Evolutionary conservation across 2,113 vertebrate genomes (phyloP), one percentile per base, ranked within the genome.

Genomic region (Rhinopithecus roxellana): DNA sequence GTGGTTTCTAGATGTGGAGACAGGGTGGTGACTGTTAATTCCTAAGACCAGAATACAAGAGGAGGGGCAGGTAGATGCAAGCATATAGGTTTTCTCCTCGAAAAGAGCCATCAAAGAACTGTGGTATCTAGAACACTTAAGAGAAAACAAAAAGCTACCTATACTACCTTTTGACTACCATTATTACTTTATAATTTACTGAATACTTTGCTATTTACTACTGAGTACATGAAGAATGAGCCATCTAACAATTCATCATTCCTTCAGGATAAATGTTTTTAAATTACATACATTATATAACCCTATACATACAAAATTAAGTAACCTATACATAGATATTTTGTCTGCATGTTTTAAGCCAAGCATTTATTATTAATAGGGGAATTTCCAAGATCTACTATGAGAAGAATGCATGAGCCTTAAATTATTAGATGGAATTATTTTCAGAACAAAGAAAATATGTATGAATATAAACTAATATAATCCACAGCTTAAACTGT

Each of bases 401-500:
- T 52, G 38, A 87, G 90, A 72, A 95, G 35, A 23, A 75, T 59
- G 16, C 67, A 83, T 92, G 78, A 95, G 88, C 78, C 95, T 84
- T 43, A 82, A 90, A 55, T 85, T 98, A 95, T 88, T 94, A 92
- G 8, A 69, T 40, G n/a, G 90, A 94, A 97, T 94, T 97, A 89
- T 96, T 97, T 97, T 98, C 81, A 95, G 90, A 84, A 91, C 72
- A 84, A 89, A 95, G 90, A 94, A 97, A 97, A 89, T 69, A 85
- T 48, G 17, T 93, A 80, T 72, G 38, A 74, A 89, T 55, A 96
- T 97, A 94, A 89, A 96, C 61, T 86, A 90, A 97, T 90, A 89
- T 74, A 95, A 67, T 25, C 27, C 77, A 89, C 38, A 91, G 94
- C 82, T 82, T 78, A 87, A 94, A 70, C 20, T 27, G 43, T 86